Evolutionary conservation across 2,888 invertebrate genomes (phyloP), one percentile per base, ranked within the genome.

Genomic region (Idaea aversata): DNA sequence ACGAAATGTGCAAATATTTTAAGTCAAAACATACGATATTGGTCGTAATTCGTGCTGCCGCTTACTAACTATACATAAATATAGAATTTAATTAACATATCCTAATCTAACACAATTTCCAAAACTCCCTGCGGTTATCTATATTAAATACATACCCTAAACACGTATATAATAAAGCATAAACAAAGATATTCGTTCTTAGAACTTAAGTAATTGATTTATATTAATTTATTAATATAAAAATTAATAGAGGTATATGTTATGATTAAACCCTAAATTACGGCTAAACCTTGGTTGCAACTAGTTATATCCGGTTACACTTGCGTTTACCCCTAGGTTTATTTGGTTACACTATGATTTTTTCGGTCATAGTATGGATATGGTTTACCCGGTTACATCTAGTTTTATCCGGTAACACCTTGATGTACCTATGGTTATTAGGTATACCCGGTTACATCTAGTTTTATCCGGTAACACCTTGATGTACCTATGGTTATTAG

Each of bases 71-170:
- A 58, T 59, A n/a, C 59, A 7, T n/a, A 57, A 15, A n/a, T 34
- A 61, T n/a, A 60, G n/a, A 57, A 47, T 63, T 34, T 47, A 47
- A 47, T 47, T 47, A 47, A 47, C 47, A 47, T 47, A 47, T 13
- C 38, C 61, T 64, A 61, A 63, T 10, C 63, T 67, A 65, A 67
- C 63, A 65, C 58, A 63, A 34, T 62, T 64, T 36, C 63, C 34
- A 67, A 62, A 62, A 58, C 62, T 68, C 65, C 62, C 65, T 68
- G 68, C 60, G 59, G 62, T 58, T 34, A 62, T 62, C 63, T 65
- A 58, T 63, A 60, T 57, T 61, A 65, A 63, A 60, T 65, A 63
- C 38, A 36, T 36, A 36, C 36, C 36, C 36, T 36, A 7, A 36
- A 36, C 36, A 47, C 47, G 47, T 6, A 7, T 47, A 47, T 47